Evolutionary conservation across 2,888 invertebrate genomes (phyloP), one percentile per base, ranked within the genome.

Genomic region (Acanthosepion esculentum): DNA sequence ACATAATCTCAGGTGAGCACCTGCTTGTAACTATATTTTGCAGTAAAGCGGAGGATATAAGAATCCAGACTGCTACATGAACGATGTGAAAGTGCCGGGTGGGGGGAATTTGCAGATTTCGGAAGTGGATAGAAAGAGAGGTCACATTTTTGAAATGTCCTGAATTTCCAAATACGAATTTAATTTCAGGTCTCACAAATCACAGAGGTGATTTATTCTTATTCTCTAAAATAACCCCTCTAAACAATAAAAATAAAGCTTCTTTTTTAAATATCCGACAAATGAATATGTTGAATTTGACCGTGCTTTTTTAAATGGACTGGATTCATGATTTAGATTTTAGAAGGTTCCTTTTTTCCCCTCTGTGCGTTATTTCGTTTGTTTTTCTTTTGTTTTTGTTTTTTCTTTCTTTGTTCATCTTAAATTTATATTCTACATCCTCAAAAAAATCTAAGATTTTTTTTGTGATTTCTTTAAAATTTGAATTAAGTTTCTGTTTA

Each of bases 151-250:
- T 78, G 4, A 78, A 78, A n/a, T 78, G 78, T 78, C 78, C 78
- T 78, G 78, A 78, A 78, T 78, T 78, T 78, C 78, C 78, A 78
- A 78, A 78, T 78, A 78, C 78, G 78, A 78, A 78, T 33, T 59
- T 59, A 59, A 59, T 59, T 59, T 59, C 23, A 59, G 7, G 23
- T 59, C 23, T 59, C 6, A 7, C 59, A 59, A 23, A 59, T 23
- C 23, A 20, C 20, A 23, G 7, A 59, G 20, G 59, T 59, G 7
- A 59, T 6, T 5, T 59, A 59, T 59, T 59, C 59, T 59, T 23
- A 59, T 23, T 59, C 59, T 23, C 0, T 20, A 59, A 59, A 59
- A 59, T 59, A 59, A 59, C 20, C 23, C 23, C 23, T 33, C n/a
- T 2, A 33, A 15, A 33, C 15, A 12, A 33, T 5, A 10, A 10